Evolutionary conservation across 2,113 vertebrate genomes (phyloP).

Genomic region (Aphelocoma coerulescens): DNA sequence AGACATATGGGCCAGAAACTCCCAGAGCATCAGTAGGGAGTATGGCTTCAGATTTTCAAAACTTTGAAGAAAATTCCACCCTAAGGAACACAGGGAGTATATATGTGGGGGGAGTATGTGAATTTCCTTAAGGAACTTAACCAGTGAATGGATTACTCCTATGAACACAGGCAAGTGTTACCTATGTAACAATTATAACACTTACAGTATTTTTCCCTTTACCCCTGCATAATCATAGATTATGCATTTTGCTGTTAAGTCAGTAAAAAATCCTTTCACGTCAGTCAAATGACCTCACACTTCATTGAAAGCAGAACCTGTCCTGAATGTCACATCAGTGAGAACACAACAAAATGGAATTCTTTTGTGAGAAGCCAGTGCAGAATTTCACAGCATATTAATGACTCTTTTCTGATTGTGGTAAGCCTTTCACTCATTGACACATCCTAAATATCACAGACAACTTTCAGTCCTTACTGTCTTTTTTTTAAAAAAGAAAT

Average conservation of each 20-base stretch:
- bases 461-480: neutral
- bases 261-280: conserved; percentile 1
- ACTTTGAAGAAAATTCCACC: neutral
- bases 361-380: neutral
- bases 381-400: neutral
- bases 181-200: neutral
- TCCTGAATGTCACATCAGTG: neutral
- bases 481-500: neutral
- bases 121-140: conserved; percentile 11
- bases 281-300: conserved; percentile 1
- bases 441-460: neutral
- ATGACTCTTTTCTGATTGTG: neutral
- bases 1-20: neutral
- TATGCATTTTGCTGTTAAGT: conserved; percentile 23
- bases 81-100: neutral
- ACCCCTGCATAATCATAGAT: neutral
- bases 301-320: neutral
- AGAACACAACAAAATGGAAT: neutral
- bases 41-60: neutral
- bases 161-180: neutral
- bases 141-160: conserved; percentile 7
- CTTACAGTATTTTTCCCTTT: conserved; percentile 16
- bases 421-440: neutral
- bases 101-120: neutral
- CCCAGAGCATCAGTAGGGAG: neutral